Percentiles rank a stretch among this genome's conserved stretches.
phyloP scores from a whole-genome alignment of 2,888 invertebrate species.

The Balanococcus diminutus region DNA sequence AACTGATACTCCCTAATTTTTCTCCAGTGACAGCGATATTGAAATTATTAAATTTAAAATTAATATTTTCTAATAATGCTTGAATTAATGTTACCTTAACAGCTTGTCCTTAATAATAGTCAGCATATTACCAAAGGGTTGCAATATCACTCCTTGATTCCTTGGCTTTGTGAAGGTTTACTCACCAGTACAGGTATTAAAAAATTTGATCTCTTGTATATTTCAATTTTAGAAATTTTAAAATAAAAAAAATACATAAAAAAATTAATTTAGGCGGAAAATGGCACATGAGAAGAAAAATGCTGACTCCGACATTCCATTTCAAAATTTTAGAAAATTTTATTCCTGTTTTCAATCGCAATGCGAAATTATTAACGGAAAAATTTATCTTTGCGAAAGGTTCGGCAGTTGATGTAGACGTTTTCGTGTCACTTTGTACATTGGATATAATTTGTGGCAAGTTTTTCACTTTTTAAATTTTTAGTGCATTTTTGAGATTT shows the following conservation, averaged over 20 bases:
- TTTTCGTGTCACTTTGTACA: conserved; percentile 54
- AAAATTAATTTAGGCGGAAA: conserved; percentile 61
- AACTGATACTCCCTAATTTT: no score
- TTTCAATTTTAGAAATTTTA: background rate
- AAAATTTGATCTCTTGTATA: background rate
- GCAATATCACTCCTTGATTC: conserved; percentile 55
- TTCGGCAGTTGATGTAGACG: conserved; percentile 3
- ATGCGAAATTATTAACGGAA: conserved; percentile 44
- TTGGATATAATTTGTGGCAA: conserved; percentile 56
- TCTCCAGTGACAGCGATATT: no score
- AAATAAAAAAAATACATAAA: background rate
- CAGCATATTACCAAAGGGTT: conserved; percentile 57
- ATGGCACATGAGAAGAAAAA: conserved; percentile 69
- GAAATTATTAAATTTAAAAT: no score
- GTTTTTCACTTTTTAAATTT: conserved; percentile 8
- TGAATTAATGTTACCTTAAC: background rate
- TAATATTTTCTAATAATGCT: no score
- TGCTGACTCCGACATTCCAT: conserved; percentile 73
- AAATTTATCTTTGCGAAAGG: conserved; percentile 32
- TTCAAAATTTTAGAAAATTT: conserved; percentile 74
- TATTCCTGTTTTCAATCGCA: conserved; percentile 68
- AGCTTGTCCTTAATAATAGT: conserved; percentile 56
- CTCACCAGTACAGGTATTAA: conserved; percentile 57
- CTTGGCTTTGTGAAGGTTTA: conserved; percentile 57
- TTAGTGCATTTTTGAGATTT: background rate